Base-by-base conservation (phyloP, 2,797 vertebrate species). In the Columba guinea region DNA sequence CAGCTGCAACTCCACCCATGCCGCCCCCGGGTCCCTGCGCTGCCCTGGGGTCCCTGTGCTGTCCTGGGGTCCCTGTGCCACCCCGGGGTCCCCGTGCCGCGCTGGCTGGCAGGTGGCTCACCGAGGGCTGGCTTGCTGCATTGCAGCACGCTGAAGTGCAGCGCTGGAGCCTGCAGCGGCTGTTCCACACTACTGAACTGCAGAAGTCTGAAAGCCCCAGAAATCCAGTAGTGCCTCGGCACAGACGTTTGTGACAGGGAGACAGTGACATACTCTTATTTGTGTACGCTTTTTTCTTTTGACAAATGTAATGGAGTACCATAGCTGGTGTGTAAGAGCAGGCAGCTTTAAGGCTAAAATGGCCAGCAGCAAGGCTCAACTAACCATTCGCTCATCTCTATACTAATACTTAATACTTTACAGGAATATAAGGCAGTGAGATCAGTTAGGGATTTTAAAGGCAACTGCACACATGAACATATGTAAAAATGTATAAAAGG, bases 111-210 rank as follows among this genome's bases (percentile, higher is more conserved):
- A 44, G 44, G 44, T 19, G 44, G 44, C 44, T 46, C 44, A 20
- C 19, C 44, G 44, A 20, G 44, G 44, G 84, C 68, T 96, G 46
- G 46, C 89, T 77, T 96, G 87, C 93, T 96, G 96, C 90, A 97
- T 65, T 96, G 90, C 90, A 93, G 94, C 94, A 94, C 49, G 46
- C 58, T 23, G 69, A 71, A 53, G 93, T 93, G 87, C 95, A 96
- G 95, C 77, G 17, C 24, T 11, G 82, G 51, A 84, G 32, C 37
- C 41, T 37, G 37, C 89, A 4, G 5, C 27, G 82, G 41, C 87
- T 89, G 84, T 92, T 74, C 67, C 87, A 94, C 68, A 28, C 24
- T 26, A 41, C 82, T 87, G 27, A 12, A 18, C 46, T 85, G 52
- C 79, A 46, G 59, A 71, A 55, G 56, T 26, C 58, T 89, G 70